Base-by-base conservation (phyloP, 2,113 vertebrate genomes). In the Marmota flaviventris region DNA sequence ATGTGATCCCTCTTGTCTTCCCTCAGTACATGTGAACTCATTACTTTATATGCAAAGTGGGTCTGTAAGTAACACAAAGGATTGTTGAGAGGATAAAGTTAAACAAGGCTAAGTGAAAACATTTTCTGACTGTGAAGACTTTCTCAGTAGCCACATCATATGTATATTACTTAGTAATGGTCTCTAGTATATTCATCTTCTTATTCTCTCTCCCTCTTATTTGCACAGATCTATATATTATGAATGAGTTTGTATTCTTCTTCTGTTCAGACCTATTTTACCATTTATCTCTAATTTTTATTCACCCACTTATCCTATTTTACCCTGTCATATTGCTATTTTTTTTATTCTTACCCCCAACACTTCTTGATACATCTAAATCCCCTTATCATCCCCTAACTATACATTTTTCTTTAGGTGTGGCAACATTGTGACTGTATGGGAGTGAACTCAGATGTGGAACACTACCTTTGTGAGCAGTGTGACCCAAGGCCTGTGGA, bases 351-450 rank as follows among this genome's bases (percentile, higher is more conserved):
- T 93, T 58, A 22, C 22, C 24, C 32, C 25, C 18, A 51, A n/a
- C 22, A 61, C 76, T 42, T 72, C 11, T 81, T 85, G 79, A 32
- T 89, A 75, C 5, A 16, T 85, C 0, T 70, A 4, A 45, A 0
- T 9, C 1, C 0, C 4, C 1, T 0, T 32, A 2, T 37, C 8
- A 10, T 67, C 22, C 58, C 4, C 51, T 91, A 16, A 96, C 4
- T 1, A 37, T n/a, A 45, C 8, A 67, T 24, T 95, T 87, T 0
- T 88, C 37, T 48, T 0, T 86, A 99, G 99, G 99, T 99, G 14
- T 99, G 99, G 99, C 99, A 99, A 98, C 99, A 99, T 98, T 99
- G 99, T 94, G 99, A 99, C 98, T 99, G 99, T 22, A 99, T 99
- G 99, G 99, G 99, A 0, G 98, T 99, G 93, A 99, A 99, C 92